Base-by-base conservation (phyloP, 92 coral and sea anemone genomes). In the Heliopora coerulea region DNA sequence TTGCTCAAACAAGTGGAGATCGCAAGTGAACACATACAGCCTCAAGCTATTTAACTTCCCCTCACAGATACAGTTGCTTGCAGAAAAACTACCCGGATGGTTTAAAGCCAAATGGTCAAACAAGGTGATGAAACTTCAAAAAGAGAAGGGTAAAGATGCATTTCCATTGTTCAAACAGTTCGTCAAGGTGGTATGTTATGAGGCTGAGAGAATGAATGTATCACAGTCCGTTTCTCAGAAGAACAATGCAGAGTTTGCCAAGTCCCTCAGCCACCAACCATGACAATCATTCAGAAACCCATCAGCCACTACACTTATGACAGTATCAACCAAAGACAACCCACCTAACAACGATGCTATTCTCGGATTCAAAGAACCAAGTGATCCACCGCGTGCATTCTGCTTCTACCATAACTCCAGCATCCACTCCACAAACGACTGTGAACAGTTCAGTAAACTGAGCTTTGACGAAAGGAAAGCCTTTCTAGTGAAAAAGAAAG, bases 31-130 rank as follows among this genome's bases (percentile, higher is more conserved):
- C 58, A 50, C 5, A 17, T 50, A 17, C 58, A 50, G 58, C 58
- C n/a, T n/a, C 66, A 59, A 68, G 56, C 84, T 65, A 19, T 82
- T 87, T 52, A 30, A 76, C 13, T 76, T 63, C 29, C 78, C 86
- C 0, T 86, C 86, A 11, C 83, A 84, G 32, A 84, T 84, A 56
- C 72, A 72, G 32, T 37, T 44, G 19, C 66, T 80, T 14, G 73
- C 65, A 11, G 82, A 84, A 25, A 84, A 82, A 48, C 62, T 86
- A 18, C 86, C 86, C 3, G 31, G 63, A 4, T 82, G 89, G 52
- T 65, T 65, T 21, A 65, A 65, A 75, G 19, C 84, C 4, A 86
- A 86, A 42, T 83, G 90, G 90, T 79, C 87, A 2, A 82, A 83
- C 18, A 79, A 74, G 63, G 82, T 83, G 32, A 54, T 79, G 68